A percentile compares a stretch with the other conserved stretches of the same genome.
Evolutionary conservation across 2,113 vertebrate genomes (phyloP).

Genomic region (Rutilus rutilus): DNA sequence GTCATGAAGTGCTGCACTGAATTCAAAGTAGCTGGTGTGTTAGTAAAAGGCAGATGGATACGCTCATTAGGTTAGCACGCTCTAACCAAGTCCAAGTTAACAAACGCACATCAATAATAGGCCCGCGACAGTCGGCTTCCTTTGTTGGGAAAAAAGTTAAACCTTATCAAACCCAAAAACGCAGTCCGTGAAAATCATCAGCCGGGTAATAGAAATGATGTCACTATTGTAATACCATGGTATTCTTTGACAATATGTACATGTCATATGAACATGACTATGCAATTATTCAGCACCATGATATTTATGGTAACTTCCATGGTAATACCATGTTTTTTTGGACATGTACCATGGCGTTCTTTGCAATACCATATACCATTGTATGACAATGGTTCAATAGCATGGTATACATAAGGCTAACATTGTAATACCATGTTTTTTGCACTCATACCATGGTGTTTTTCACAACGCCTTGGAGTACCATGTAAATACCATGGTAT

Average conservation of each 20-base stretch:
- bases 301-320: no score
- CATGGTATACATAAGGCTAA: background rate
- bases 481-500: background rate
- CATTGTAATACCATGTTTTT: background rate
- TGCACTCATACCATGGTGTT: background rate
- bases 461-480: background rate
- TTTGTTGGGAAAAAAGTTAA: background rate
- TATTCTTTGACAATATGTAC: no score
- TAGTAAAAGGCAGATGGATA: conserved; percentile 45
- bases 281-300: no score
- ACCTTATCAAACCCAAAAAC: background rate
- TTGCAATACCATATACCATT: background rate
- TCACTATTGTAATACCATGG: no score
- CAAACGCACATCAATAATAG: background rate
- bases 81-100: conserved; percentile 35
- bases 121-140: background rate
- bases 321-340: no score
- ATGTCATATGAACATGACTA: no score
- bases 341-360: background rate
- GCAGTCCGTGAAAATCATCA: background rate
- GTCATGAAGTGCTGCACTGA: conserved; percentile 52
- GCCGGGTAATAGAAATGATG: background rate
- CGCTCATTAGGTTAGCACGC: conserved; percentile 28
- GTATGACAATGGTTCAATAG: background rate
- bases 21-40: conserved; percentile 61